Evolutionary conservation across 1,140 invertebrate species (phyloP).

Genomic region (Brachionus asplanchnoidis): DNA sequence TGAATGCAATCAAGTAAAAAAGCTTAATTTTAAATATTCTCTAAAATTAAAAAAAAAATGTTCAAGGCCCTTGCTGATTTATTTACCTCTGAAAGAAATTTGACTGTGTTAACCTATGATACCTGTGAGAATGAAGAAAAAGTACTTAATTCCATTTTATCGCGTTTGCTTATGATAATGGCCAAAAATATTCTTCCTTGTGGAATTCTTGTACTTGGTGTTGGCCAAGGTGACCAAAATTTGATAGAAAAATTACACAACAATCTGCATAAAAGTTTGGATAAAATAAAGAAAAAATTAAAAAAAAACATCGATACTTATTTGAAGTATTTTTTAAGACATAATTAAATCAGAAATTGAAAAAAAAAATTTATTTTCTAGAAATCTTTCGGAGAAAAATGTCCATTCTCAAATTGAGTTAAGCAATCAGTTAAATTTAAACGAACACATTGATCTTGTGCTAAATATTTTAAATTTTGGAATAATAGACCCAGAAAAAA

Average conservation of each 20-base stretch:
- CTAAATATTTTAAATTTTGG: background rate
- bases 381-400: background rate
- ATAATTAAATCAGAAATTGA: background rate
- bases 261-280: background rate
- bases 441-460: background rate
- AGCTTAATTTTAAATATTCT: background rate
- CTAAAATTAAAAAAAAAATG: background rate
- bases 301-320: background rate
- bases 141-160: background rate
- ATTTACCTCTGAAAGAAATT: background rate
- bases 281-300: background rate
- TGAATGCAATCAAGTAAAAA: background rate
- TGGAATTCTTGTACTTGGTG: background rate
- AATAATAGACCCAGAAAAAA: background rate
- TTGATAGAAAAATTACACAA: background rate
- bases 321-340: background rate
- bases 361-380: background rate
- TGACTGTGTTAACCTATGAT: background rate
- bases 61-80: background rate
- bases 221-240: background rate
- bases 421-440: constrained; percentile 19
- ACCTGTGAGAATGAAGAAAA: background rate
- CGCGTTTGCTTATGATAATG: background rate
- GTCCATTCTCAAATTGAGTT: background rate
- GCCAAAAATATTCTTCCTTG: background rate